Evolutionary conservation across 2,113 vertebrate species (phyloP).

Genomic region (Lota lota): DNA sequence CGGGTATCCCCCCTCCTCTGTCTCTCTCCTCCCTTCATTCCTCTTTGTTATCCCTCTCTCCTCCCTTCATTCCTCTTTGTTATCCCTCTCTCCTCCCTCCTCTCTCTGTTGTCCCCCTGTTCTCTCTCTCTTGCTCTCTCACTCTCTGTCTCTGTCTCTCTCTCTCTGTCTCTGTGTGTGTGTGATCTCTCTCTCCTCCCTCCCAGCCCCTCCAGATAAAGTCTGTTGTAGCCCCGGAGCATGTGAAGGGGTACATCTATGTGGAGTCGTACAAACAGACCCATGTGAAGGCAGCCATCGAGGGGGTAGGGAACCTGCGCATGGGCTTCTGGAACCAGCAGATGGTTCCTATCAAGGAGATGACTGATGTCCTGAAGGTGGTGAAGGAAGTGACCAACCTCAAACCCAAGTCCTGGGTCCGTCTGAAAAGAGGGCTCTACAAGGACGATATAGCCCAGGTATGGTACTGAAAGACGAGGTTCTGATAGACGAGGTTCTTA

Average conservation of each 20-base stretch:
- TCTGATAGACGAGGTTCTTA: no score
- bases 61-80: background rate
- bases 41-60: background rate
- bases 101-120: background rate
- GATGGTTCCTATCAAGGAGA: conserved; percentile 98
- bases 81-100: background rate
- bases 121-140: no score
- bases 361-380: conserved; percentile 96
- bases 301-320: conserved; percentile 91
- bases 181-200: background rate
- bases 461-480: background rate
- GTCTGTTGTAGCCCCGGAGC: conserved; percentile 89
- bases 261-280: conserved; percentile 97
- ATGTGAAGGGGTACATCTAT: conserved; percentile 94
- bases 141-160: background rate
- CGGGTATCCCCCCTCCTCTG: no score
- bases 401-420: conserved; percentile 95
- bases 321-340: conserved; percentile 98
- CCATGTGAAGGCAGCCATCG: conserved; percentile 93
- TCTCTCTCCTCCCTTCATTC: no score
- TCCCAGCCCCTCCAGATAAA: conserved; percentile 92
- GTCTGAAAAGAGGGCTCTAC: conserved; percentile 93
- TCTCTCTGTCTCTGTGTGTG: background rate
- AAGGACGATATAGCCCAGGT: conserved; percentile 97
- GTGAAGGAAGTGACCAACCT: conserved; percentile 97